Percentiles rank a stretch among this genome's conserved stretches.
phyloP scores from a whole-genome alignment of 2,888 invertebrate species.

The Cephus rjabovi region DNA sequence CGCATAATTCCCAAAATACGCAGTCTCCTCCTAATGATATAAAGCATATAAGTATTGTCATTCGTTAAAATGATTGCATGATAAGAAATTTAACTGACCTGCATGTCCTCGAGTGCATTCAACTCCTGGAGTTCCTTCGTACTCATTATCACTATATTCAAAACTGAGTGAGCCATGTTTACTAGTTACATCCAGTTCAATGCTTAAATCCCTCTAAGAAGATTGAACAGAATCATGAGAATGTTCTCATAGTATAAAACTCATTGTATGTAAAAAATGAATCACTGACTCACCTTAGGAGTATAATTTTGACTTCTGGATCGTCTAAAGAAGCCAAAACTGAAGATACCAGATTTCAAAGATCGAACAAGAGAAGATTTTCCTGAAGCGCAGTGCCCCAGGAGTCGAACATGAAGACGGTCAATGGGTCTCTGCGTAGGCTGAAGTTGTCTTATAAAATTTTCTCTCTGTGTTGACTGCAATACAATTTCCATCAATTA shows the following conservation, averaged over 20 bases:
- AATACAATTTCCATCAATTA: slow-evolving; percentile 13
- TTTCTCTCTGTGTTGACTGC: slow-evolving; percentile 64
- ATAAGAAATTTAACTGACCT: slow-evolving; percentile 42
- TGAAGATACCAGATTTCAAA: slow-evolving; percentile 76
- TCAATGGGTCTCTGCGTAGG: slow-evolving; percentile 71
- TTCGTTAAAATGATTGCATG: not conserved
- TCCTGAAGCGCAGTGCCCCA: slow-evolving; percentile 81
- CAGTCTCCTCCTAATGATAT: slow-evolving; percentile 65
- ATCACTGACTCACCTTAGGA: slow-evolving; percentile 48
- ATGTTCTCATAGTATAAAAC: slow-evolving; percentile 7
- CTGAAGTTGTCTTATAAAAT: slow-evolving; percentile 74
- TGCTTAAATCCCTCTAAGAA: slow-evolving; percentile 67
- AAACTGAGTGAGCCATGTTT: slow-evolving; percentile 73
- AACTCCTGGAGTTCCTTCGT: slow-evolving; percentile 62
- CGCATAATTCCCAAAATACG: slow-evolving; percentile 80
- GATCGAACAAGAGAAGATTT: slow-evolving; percentile 77
- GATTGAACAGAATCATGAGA: slow-evolving; percentile 2
- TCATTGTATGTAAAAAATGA: not conserved
- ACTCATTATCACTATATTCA: slow-evolving; percentile 66
- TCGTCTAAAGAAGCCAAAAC: slow-evolving; percentile 73
- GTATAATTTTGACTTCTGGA: slow-evolving; percentile 66
- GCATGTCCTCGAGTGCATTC: slow-evolving; percentile 61
- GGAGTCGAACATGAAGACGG: slow-evolving; percentile 76
- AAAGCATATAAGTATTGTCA: not conserved
- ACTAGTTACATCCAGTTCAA: slow-evolving; percentile 73